Conservation (phyloP, 2,113 vertebrate species). For the Trogon melanurus region DNA sequence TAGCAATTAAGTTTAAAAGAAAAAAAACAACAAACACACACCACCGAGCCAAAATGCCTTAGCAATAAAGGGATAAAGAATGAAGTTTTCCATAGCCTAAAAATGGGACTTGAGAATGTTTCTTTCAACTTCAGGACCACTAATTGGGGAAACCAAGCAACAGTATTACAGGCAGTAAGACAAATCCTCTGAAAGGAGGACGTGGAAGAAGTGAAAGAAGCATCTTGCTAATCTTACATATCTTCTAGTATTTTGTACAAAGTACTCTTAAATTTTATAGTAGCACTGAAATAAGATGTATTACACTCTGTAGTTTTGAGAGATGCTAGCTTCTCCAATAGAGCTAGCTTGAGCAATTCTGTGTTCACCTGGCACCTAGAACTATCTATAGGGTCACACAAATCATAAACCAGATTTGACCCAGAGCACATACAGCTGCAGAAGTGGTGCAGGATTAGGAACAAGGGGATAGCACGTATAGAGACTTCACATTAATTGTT, state of each 20-base stretch:
- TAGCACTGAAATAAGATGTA: neutral
- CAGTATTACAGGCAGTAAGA: neutral
- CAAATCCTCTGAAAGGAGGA: neutral
- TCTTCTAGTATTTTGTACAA: neutral
- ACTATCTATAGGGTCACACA: neutral
- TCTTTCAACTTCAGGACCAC: neutral
- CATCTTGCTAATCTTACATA: neutral
- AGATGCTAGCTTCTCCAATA: neutral
- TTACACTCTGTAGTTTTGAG: too few relatives aligned
- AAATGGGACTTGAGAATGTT: neutral
- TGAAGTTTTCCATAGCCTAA: neutral
- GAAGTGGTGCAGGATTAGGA: neutral
- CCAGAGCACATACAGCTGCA: neutral
- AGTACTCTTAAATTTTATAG: neutral
- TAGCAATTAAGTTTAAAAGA: neutral
- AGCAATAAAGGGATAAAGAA: neutral
- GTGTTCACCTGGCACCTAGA: neutral
- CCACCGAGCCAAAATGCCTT: rapidly evolving
- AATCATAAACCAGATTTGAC: neutral
- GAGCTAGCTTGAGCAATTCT: neutral
- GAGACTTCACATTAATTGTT: neutral
- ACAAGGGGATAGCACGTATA: neutral
- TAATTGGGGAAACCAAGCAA: neutral
- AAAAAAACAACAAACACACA: too few relatives aligned
- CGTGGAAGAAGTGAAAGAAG: neutral